Base-by-base conservation (phyloP, 2,888 invertebrate genomes). In the Choreutis nemorana region DNA sequence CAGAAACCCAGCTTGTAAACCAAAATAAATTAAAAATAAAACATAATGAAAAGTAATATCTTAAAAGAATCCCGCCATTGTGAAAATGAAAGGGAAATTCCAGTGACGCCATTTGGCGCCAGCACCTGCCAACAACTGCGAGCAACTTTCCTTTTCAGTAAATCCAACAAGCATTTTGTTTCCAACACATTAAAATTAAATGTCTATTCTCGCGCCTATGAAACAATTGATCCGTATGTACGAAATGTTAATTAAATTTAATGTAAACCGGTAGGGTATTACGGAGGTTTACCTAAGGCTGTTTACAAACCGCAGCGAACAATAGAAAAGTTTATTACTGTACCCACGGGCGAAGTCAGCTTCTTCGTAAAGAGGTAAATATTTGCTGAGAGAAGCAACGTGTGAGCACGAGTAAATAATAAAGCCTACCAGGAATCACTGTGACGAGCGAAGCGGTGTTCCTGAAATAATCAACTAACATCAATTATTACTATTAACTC, bases 241-340 rank as follows among this genome's bases (percentile, higher is more conserved):
- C 32, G 33, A 44, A 39, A 45, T 39, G 44, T 52, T 56, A 56
- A 61, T 62, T 59, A 58, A 54, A 52, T 48, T 43, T 39, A 53
- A 58, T 41, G 42, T 45, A 44, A 39, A 33, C 47, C 39, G 34
- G 45, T 40, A 44, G 44, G 45, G 41, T 44, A 40, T 45, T 48
- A 42, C 45, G 48, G n/a, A n/a, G n/a, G n/a, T 53, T 57, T 48
- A 50, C 44, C 44, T 36, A n/a, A n/a, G 36, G 40, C 41, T 41
- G 37, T 41, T 37, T 44, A 52, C 44, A 48, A 55, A 55, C 58
- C 58, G 36, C 57, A 42, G 40, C 42, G 43, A 42, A 70, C 63
- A 68, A 72, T 67, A 63, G 63, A 71, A 72, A 73, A 72, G 58
- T 72, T 70, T 68, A 68, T 68, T 68, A 64, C 60, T 41, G 52